phyloP scores from a whole-genome alignment of 2,888 invertebrate genomes.

The Cheilosia pagana region DNA sequence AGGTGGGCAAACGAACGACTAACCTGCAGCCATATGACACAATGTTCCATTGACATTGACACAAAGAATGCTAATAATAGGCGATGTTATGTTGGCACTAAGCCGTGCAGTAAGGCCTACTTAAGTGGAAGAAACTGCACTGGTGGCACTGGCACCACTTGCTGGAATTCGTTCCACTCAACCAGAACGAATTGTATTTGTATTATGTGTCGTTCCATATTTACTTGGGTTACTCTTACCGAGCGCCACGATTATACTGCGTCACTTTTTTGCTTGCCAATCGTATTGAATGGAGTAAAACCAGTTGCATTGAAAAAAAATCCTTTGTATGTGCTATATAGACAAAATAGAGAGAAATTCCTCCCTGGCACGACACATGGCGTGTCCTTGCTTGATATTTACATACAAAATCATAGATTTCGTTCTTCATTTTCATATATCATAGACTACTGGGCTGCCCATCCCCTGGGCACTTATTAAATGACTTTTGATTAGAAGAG shows the following conservation, averaged over 20 bases:
- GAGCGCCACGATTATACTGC: slow-evolving; percentile 7
- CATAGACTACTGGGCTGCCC: slow-evolving; percentile 20
- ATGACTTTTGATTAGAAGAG: slow-evolving; percentile 55
- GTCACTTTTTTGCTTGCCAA: background rate
- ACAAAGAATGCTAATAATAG: slow-evolving; percentile 59
- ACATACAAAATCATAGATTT: slow-evolving; percentile 56
- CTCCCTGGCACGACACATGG: slow-evolving; percentile 49
- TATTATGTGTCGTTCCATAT: slow-evolving; percentile 13
- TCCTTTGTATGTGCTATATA: slow-evolving; percentile 27
- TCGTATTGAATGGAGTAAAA: background rate
- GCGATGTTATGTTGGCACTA: slow-evolving; percentile 45
- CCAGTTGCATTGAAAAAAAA: slow-evolving; percentile 11
- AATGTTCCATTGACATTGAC: slow-evolving; percentile 70
- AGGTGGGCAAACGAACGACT: slow-evolving; percentile 18
- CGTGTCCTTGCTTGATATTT: slow-evolving; percentile 56
- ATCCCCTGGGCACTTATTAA: slow-evolving; percentile 48
- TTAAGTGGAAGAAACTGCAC: slow-evolving; percentile 27
- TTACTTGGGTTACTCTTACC: background rate
- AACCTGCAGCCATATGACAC: slow-evolving; percentile 41
- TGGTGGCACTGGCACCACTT: slow-evolving; percentile 17
- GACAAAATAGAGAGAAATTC: slow-evolving; percentile 22
- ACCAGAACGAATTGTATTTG: slow-evolving; percentile 34
- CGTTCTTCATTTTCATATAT: slow-evolving; percentile 39
- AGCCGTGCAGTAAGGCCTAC: slow-evolving; percentile 36
- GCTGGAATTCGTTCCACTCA: slow-evolving; percentile 7